Evolutionary conservation across 2,797 vertebrate genomes (phyloP), one percentile per base, ranked within the genome.

Genomic region (Nannoperca obscura): DNA sequence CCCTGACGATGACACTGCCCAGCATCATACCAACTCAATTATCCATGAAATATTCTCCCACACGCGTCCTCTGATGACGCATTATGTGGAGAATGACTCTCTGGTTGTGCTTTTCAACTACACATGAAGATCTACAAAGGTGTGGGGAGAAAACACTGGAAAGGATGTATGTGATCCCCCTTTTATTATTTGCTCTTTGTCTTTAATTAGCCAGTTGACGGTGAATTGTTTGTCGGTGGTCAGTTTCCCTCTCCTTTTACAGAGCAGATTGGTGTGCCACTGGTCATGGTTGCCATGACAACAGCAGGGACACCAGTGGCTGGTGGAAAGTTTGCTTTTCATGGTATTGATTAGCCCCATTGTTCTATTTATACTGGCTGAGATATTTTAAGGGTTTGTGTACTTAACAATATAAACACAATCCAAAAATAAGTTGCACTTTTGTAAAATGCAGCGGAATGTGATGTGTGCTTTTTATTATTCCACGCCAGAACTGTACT

Each of bases 1-100:
- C 88, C 81, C 55, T 1, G 82, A 74, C 78, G 40, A 82, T 54
- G 80, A 88, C 72, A 79, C 82, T 67, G 79, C 80, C 88, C 82
- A 17, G 76, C 85, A 88, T 89, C 84, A 67, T 86, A 82, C 78
- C 80, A 19, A 80, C 84, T 84, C 89, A 85, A 91, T 94, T 83
- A 91, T 68, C 88, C 66, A 11, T 90, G 78, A 92, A 86, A 90
- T 92, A 91, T 85, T 90, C 81, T 76, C 86, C 75, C 73, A 60
- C 86, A 84, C 77, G 55, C 5, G 7, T 74, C 78, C 78, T 74
- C 74, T 76, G 69, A 80, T 83, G 87, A 85, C 15, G 47, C 78
- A 69, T 77, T 75, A 71, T 72, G n/a, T 62, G 27, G 54, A 80
- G 63, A 70, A 88, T 2, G 73, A 82, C 62, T 86, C 78, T 86